These are phyloP conservation scores for Semaprochilodus insignis DNA, from an alignment of 2,797 vertebrate genomes.

Conservation along the genomic window DNA sequence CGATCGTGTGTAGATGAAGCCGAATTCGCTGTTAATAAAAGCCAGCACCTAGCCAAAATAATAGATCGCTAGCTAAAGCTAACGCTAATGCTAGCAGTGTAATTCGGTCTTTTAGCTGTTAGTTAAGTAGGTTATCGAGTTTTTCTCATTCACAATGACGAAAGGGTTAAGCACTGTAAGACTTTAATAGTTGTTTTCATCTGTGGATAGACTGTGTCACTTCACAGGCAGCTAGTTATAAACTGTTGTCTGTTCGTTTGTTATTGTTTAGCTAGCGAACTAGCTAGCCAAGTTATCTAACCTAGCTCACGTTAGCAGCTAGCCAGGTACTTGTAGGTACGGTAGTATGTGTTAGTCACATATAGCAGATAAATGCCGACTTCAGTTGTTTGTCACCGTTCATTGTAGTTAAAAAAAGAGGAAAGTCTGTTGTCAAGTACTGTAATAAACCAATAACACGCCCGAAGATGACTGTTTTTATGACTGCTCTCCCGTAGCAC, in stretches of 20 bases:
- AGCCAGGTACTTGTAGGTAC: slow-evolving; percentile 10
- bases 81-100: not conserved
- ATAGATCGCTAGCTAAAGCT: slow-evolving; percentile 2
- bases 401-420: not conserved
- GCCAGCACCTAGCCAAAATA: not conserved
- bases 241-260: slow-evolving; percentile 25
- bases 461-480: too few species aligned
- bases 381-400: not conserved
- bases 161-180: too few species aligned
- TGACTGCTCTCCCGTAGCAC: too few species aligned
- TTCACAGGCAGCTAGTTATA: too few species aligned
- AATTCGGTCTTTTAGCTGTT: not conserved
- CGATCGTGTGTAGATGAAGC: too few species aligned
- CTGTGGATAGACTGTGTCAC: not conserved
- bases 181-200: not conserved
- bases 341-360: not conserved
- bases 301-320: not conserved
- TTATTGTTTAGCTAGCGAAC: slow-evolving; percentile 52
- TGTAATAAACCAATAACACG: too few species aligned
- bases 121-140: not conserved
- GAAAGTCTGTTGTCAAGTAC: too few species aligned
- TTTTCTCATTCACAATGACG: not conserved
- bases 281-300: not conserved
- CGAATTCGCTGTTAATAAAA: not conserved
- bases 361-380: not conserved